Conservation (phyloP, 2,888 invertebrate species). For the Tribolium freemani region DNA sequence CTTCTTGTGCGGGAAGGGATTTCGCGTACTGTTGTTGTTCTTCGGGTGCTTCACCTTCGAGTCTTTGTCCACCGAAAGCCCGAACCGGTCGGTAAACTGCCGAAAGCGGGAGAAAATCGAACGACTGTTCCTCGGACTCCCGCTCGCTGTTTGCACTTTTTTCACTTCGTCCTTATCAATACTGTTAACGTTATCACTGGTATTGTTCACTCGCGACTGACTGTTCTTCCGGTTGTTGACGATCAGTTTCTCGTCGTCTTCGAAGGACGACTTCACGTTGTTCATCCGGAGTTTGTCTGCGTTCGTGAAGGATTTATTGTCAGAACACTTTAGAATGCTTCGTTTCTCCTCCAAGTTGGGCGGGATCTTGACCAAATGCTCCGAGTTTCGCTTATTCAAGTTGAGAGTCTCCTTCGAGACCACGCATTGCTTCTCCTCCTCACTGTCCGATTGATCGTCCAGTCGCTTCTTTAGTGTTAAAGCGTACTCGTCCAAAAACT, state of each 20-base stretch:
- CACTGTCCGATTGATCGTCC: slow-evolving; percentile 49
- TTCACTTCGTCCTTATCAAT: slow-evolving; percentile 54
- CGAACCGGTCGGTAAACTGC: slow-evolving; percentile 71
- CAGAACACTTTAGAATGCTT: slow-evolving; percentile 63
- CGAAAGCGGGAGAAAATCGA: slow-evolving; percentile 70
- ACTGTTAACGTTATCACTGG: slow-evolving; percentile 55
- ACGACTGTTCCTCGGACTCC: slow-evolving; percentile 59
- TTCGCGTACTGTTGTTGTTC: slow-evolving; percentile 58
- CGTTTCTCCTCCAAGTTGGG: slow-evolving; percentile 59
- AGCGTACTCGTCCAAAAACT: slow-evolving; percentile 65
- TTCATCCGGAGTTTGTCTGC: slow-evolving; percentile 58
- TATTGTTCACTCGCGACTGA: slow-evolving; percentile 49
- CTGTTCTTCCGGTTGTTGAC: slow-evolving; percentile 54
- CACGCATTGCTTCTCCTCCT: slow-evolving; percentile 55
- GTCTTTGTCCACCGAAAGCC: slow-evolving; percentile 69
- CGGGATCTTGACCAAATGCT: slow-evolving; percentile 62
- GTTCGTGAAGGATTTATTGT: slow-evolving; percentile 56
- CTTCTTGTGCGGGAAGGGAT: slow-evolving; percentile 49
- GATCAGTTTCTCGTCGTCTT: slow-evolving; percentile 37
- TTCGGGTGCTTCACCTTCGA: slow-evolving; percentile 57
- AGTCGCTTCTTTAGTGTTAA: slow-evolving; percentile 60
- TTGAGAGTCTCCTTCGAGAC: slow-evolving; percentile 65
- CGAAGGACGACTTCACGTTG: slow-evolving; percentile 41
- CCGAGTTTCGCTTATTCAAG: slow-evolving; percentile 65
- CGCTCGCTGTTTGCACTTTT: slow-evolving; percentile 42